A percentile compares a stretch with the other conserved stretches of the same genome.
Evolutionary conservation across 2,113 vertebrate genomes (phyloP).

Genomic region (Hypocryptadius cinnamomeus): DNA sequence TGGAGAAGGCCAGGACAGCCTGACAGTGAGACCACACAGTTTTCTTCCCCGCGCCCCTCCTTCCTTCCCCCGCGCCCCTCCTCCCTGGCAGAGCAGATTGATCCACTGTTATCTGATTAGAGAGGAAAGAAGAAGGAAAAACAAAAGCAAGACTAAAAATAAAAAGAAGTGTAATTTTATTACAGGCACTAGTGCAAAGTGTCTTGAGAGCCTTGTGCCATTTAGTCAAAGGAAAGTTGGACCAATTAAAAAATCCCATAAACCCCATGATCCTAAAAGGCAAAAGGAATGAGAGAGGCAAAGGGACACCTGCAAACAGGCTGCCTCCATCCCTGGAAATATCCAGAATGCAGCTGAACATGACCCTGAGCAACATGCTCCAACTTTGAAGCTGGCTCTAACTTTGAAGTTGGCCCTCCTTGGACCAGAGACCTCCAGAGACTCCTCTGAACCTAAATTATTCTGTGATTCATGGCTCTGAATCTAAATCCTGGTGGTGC

Average conservation of each 20-base stretch:
- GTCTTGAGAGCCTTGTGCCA: slow-evolving; percentile 9
- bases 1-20: slow-evolving; percentile 58
- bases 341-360: not conserved
- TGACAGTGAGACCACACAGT: slow-evolving; percentile 68
- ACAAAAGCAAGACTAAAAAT: not conserved
- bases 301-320: not conserved
- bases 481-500: not conserved
- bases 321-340: slow-evolving; percentile 13
- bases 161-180: slow-evolving; percentile 56
- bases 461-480: slow-evolving; percentile 3
- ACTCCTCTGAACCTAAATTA: not conserved
- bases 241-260: not conserved
- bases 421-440: not conserved
- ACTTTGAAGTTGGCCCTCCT: slow-evolving; percentile 18
- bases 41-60: slow-evolving; percentile 23
- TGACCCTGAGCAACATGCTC: not conserved
- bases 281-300: not conserved
- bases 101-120: slow-evolving; percentile 65
- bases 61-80: not conserved
- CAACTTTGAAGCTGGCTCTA: slow-evolving; percentile 1
- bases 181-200: slow-evolving; percentile 21
- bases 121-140: slow-evolving; percentile 42
- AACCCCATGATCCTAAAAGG: not conserved
- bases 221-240: slow-evolving; percentile 3
- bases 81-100: slow-evolving; percentile 56